Conservation (phyloP, 2,797 vertebrate species). For the Etheostoma perlongum region DNA sequence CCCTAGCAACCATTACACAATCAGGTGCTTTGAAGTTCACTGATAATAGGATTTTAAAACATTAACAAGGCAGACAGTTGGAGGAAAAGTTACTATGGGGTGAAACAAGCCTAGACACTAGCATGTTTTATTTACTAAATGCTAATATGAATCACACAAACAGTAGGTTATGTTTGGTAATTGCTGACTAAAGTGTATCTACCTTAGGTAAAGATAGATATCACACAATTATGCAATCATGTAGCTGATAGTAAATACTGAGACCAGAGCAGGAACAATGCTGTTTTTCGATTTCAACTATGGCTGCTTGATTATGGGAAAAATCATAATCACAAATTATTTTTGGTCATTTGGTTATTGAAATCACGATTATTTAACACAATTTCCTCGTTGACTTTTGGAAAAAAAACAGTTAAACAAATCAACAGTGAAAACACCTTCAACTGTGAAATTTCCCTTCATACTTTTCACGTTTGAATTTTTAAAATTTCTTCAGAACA, state of each 20-base stretch:
- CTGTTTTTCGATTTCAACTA: not conserved
- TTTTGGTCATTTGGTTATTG: too few species aligned
- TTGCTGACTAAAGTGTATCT: constrained; percentile 1
- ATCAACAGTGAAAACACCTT: too few species aligned
- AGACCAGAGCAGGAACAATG: constrained; percentile 1
- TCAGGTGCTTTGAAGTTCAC: constrained; percentile 43
- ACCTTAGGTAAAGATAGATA: constrained; percentile 14
- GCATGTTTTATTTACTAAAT: not conserved
- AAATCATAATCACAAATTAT: too few species aligned
- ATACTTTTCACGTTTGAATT: too few species aligned
- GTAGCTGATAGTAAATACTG: not conserved
- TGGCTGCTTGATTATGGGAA: too few species aligned
- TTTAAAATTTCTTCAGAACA: too few species aligned
- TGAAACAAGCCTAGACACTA: constrained; percentile 5
- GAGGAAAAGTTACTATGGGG: constrained; percentile 27
- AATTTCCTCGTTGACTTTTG: too few species aligned
- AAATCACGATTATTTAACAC: too few species aligned
- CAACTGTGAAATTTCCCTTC: too few species aligned
- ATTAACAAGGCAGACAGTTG: constrained; percentile 31
- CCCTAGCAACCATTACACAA: constrained; percentile 36
- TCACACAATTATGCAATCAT: not conserved
- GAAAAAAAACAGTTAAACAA: too few species aligned
- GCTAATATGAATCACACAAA: constrained; percentile 4
- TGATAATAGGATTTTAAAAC: constrained; percentile 52
- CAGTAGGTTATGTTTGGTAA: not conserved